These are phyloP conservation scores for Manacus vitellinus DNA, from an alignment of 2,113 vertebrate genomes.

Conservation along the genomic window DNA sequence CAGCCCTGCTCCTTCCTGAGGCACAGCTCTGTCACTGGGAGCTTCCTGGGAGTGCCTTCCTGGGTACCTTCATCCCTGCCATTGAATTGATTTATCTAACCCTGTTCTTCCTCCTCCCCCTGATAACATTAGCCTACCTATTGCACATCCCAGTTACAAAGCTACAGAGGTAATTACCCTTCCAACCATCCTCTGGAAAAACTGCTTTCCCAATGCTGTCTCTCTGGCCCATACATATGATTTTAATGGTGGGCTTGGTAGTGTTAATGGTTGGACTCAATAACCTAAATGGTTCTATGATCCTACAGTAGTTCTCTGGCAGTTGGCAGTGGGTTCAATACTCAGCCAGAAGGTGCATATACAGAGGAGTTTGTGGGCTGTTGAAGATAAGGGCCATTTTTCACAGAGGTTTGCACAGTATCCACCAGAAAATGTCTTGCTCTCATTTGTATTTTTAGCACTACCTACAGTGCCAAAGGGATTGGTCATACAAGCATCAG, in stretches of 20 bases:
- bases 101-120: not conserved
- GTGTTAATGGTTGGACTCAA: fast-evolving
- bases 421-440: not conserved
- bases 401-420: fast-evolving
- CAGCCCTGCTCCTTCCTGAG: not conserved
- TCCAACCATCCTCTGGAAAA: not conserved
- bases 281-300: not conserved
- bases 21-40: not conserved
- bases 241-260: not conserved
- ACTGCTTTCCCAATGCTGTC: not conserved
- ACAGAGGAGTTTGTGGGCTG: not conserved
- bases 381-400: not conserved
- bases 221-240: not conserved
- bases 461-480: not conserved
- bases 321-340: not conserved
- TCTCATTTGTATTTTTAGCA: not conserved
- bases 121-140: not conserved
- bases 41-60: not conserved
- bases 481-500: fast-evolving
- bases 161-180: not conserved
- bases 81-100: not conserved
- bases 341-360: not conserved
- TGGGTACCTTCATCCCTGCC: not conserved
- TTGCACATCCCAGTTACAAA: not conserved
- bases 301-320: not conserved